These are phyloP conservation scores for Axis porcinus DNA, from an alignment of 2,113 vertebrate species.

Conservation along the genomic window DNA sequence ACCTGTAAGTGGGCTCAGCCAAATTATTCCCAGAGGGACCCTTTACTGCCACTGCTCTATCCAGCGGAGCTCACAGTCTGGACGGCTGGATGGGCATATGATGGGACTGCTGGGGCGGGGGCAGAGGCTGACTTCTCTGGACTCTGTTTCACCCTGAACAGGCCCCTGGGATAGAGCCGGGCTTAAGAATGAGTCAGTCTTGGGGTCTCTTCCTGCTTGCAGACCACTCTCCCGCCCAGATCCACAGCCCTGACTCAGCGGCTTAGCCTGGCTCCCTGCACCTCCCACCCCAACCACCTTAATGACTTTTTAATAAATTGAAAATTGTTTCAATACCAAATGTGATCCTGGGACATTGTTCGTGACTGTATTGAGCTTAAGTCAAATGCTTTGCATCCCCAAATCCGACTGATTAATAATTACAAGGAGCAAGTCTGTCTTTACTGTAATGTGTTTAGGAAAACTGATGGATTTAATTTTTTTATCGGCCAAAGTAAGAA, in stretches of 20 bases:
- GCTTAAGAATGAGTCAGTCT: background rate
- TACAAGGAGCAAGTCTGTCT: slow-evolving; percentile 84
- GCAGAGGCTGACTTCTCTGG: background rate
- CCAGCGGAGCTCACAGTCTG: background rate
- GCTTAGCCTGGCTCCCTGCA: slow-evolving; percentile 70
- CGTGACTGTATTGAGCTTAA: slow-evolving; percentile 84
- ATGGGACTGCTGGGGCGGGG: background rate
- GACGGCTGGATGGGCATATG: background rate
- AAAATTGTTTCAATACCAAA: slow-evolving; percentile 86
- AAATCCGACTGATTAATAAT: slow-evolving; percentile 88
- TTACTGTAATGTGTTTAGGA: slow-evolving; percentile 86
- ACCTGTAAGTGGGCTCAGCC: background rate
- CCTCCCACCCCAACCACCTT: slow-evolving; percentile 61
- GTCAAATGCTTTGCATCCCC: slow-evolving; percentile 83
- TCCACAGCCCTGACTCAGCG: slow-evolving; percentile 39
- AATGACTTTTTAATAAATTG: slow-evolving; percentile 86
- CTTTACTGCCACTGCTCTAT: background rate
- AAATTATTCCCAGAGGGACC: background rate
- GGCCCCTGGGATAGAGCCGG: background rate
- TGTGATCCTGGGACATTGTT: slow-evolving; percentile 84
- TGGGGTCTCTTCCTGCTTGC: background rate
- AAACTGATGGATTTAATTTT: slow-evolving; percentile 90
- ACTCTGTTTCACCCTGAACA: background rate
- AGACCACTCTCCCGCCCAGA: background rate
- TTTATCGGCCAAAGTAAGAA: slow-evolving; percentile 88